phyloP scores from a whole-genome alignment of 2,888 invertebrate genomes.

The Aquatica leii region DNA sequence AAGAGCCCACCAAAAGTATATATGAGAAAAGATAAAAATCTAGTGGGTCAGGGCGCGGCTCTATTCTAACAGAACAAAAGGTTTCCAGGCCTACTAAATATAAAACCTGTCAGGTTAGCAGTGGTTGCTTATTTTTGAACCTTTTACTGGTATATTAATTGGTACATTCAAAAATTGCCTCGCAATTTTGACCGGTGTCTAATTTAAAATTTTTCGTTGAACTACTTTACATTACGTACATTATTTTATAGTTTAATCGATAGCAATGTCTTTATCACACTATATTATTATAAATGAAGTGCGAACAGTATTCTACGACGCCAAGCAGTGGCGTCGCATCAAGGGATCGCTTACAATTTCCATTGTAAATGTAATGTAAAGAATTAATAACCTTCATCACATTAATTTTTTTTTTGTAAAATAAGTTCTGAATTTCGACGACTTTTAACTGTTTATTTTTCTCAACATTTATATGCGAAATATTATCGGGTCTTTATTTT shows the following conservation, averaged over 20 bases:
- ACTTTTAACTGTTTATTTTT: too few species aligned
- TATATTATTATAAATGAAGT: not conserved
- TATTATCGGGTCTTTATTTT: too few species aligned
- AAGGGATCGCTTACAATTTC: too few species aligned
- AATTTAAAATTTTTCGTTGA: not conserved
- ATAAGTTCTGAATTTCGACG: too few species aligned
- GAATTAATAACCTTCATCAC: too few species aligned
- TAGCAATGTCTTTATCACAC: constrained; percentile 10
- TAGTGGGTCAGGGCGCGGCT: constrained; percentile 60
- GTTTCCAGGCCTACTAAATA: constrained; percentile 36
- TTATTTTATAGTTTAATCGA: constrained; percentile 12
- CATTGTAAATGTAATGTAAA: too few species aligned
- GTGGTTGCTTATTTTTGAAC: constrained; percentile 17
- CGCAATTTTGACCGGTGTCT: not conserved
- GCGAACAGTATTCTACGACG: constrained; percentile 4
- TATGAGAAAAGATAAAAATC: constrained; percentile 61
- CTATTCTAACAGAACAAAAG: constrained; percentile 58
- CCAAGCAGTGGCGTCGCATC: not conserved
- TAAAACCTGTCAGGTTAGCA: constrained; percentile 35
- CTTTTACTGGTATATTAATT: constrained; percentile 46
- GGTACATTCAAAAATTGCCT: constrained; percentile 15
- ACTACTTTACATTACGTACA: constrained; percentile 4
- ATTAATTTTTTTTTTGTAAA: too few species aligned
- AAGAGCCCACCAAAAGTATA: constrained; percentile 60
- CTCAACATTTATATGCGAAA: too few species aligned